Evolutionary conservation across 2,888 invertebrate species (phyloP).

Genomic region (Griposia aprilina): DNA sequence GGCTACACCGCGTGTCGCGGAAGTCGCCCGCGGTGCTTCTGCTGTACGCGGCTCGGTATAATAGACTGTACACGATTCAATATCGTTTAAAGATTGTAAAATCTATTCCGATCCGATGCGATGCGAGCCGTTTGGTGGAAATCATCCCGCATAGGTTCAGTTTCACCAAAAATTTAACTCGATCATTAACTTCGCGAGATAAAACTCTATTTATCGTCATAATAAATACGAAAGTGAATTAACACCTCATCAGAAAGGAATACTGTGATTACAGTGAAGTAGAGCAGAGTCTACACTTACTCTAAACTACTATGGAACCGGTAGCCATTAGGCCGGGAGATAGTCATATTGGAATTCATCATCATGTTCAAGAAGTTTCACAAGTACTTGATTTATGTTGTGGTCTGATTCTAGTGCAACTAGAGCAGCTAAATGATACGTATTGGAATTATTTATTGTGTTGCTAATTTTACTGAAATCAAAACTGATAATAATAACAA

Average conservation of each 20-base stretch:
- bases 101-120: too few species aligned
- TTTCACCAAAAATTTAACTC: conserved; percentile 24
- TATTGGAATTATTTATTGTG: background rate
- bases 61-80: too few species aligned
- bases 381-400: conserved; percentile 38
- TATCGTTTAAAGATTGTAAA: too few species aligned
- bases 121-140: too few species aligned
- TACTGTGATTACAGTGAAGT: conserved; percentile 53
- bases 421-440: conserved; percentile 1
- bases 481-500: background rate
- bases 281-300: conserved; percentile 35
- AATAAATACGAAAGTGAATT: conserved; percentile 63
- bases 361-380: conserved; percentile 28
- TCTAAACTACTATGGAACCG: conserved; percentile 44
- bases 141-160: background rate
- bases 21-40: too few species aligned
- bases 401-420: background rate
- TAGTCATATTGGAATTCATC: conserved; percentile 40
- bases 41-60: too few species aligned
- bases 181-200: background rate
- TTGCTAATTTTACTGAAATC: background rate
- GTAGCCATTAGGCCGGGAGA: conserved; percentile 55
- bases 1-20: too few species aligned
- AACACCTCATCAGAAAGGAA: conserved; percentile 58
- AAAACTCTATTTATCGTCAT: conserved; percentile 23